Conservation (phyloP, 1,140 invertebrate genomes). For the Batillaria attramentaria region DNA sequence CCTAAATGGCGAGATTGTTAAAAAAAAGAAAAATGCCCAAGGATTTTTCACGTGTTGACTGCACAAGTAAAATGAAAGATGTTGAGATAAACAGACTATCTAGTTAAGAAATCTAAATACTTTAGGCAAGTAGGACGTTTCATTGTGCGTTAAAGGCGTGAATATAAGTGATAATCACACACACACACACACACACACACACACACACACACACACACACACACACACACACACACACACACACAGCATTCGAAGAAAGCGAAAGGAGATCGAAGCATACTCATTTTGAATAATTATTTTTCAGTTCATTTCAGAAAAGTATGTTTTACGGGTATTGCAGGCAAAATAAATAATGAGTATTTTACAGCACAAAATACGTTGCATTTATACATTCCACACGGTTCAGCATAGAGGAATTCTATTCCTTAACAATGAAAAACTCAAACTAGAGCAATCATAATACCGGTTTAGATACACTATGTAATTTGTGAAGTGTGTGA, state of each 20-base stretch:
- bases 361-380: not conserved
- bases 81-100: no score
- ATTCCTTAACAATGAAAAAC: not conserved
- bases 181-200: not conserved
- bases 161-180: not conserved
- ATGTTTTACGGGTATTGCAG: conserved; percentile 6
- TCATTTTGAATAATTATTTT: conserved; percentile 1
- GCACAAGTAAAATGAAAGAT: no score
- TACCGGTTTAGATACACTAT: no score
- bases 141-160: no score
- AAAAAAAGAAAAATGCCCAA: no score
- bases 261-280: not conserved
- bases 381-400: not conserved
- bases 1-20: no score
- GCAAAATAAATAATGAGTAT: conserved; percentile 9
- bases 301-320: conserved; percentile 14
- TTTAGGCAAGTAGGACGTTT: no score
- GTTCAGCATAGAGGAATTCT: not conserved
- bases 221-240: conserved; percentile 27
- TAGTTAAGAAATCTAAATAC: no score
- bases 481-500: no score
- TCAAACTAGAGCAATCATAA: no score
- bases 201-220: conserved; percentile 13
- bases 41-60: no score
- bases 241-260: not conserved